Percentiles rank a stretch among this genome's conserved stretches.
phyloP scores from a whole-genome alignment of 2,888 invertebrate genomes.

The Leptopilina myrica region DNA sequence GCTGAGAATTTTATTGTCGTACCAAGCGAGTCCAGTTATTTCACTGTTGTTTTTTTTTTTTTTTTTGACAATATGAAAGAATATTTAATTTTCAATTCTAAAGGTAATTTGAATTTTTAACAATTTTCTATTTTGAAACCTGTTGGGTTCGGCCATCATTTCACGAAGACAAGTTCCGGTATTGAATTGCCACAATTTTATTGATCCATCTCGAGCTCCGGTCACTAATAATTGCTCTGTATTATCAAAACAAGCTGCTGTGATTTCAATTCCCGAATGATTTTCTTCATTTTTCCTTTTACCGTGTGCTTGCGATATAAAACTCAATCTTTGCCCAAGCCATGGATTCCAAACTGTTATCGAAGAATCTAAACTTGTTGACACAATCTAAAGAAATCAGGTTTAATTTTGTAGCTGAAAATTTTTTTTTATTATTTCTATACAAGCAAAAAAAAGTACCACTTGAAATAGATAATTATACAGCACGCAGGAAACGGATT shows the following conservation, averaged over 20 bases:
- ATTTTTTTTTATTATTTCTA: no score
- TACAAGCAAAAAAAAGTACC: slow-evolving; percentile 59
- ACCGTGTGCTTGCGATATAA: slow-evolving; percentile 85
- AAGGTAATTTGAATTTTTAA: neutral
- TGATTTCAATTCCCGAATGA: slow-evolving; percentile 83
- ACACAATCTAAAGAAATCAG: slow-evolving; percentile 78
- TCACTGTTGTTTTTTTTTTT: slow-evolving; percentile 68
- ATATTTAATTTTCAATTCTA: neutral
- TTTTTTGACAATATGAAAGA: neutral
- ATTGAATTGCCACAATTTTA: slow-evolving; percentile 92
- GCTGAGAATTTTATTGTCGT: slow-evolving; percentile 82
- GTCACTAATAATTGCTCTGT: slow-evolving; percentile 85
- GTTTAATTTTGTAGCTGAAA: neutral
- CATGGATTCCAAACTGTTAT: slow-evolving; percentile 90
- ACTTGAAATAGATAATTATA: slow-evolving; percentile 87
- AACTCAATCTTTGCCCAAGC: slow-evolving; percentile 83
- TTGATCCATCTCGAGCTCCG: slow-evolving; percentile 87
- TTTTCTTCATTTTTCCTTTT: slow-evolving; percentile 82
- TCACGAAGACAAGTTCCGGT: slow-evolving; percentile 85
- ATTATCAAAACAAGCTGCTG: slow-evolving; percentile 87
- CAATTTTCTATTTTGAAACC: slow-evolving; percentile 75
- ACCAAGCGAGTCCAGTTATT: slow-evolving; percentile 79
- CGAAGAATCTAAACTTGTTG: slow-evolving; percentile 87
- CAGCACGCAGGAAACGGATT: slow-evolving; percentile 84
- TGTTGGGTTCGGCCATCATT: slow-evolving; percentile 81